These are phyloP conservation scores for Macrobrachium rosenbergii DNA, from an alignment of 1,140 invertebrate species.

Conservation along the genomic window DNA sequence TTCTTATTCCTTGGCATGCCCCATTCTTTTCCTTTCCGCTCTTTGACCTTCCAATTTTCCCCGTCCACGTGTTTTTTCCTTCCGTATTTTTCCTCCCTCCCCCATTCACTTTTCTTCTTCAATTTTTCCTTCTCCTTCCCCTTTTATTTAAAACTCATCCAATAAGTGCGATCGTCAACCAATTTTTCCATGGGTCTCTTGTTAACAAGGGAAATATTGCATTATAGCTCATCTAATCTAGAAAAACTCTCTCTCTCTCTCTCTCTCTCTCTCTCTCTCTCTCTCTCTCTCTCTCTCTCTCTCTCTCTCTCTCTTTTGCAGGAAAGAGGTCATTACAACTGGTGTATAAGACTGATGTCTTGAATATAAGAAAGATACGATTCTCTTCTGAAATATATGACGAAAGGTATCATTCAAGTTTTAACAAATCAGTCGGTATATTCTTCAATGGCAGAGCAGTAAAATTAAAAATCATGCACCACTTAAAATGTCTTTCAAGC, in stretches of 20 bases:
- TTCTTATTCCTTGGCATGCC: not conserved
- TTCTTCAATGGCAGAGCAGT: too few relatives aligned
- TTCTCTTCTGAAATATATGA: not conserved
- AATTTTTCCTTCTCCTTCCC: not conserved
- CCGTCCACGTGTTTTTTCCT: not conserved
- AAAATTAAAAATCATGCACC: too few relatives aligned
- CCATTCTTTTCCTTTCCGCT: not conserved
- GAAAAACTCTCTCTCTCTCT: constrained; percentile 11
- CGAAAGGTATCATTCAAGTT: not conserved
- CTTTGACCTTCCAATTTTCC: not conserved
- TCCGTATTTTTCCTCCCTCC: not conserved
- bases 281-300: constrained; percentile 15
- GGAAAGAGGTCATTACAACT: too few relatives aligned
- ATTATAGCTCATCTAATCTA: not conserved
- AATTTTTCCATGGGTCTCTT: not conserved
- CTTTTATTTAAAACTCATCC: not conserved
- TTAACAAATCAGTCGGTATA: not conserved
- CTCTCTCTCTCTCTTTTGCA: constrained; percentile 8
- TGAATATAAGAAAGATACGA: not conserved
- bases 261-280: constrained; percentile 15
- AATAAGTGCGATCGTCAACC: not conserved
- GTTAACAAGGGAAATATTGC: not conserved
- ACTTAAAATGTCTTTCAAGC: too few relatives aligned
- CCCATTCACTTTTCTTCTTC: not conserved
- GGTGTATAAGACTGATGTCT: too few relatives aligned